phyloP scores from a whole-genome alignment of 2,888 invertebrate species.

The Heliconius sara region DNA sequence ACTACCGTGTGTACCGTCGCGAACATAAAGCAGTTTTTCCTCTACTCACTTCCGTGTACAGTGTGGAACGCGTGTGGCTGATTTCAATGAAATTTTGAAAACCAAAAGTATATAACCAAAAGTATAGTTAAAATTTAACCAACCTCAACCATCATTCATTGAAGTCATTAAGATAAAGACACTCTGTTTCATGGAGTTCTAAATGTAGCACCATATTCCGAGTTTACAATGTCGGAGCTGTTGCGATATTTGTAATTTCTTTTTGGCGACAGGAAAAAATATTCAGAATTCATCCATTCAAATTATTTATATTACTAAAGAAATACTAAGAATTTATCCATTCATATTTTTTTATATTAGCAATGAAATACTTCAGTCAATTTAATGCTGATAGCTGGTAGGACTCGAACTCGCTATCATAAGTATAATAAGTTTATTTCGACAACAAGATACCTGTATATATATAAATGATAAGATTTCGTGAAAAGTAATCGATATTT shows the following conservation, averaged over 20 bases:
- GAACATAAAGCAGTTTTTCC: slow-evolving; percentile 48
- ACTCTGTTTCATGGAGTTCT: no score
- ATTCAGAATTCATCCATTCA: background rate
- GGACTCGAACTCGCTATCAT: background rate
- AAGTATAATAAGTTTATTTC: background rate
- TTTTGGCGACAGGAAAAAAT: no score
- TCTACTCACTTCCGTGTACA: slow-evolving; percentile 30
- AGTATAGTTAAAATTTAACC: background rate
- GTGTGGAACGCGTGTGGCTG: slow-evolving; percentile 34
- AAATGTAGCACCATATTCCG: no score
- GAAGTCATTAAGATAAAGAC: background rate
- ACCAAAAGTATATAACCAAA: background rate
- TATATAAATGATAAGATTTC: no score
- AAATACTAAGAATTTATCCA: background rate
- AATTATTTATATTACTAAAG: background rate
- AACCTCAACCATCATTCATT: background rate
- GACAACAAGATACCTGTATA: background rate
- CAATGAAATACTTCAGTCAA: background rate
- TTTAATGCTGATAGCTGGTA: background rate
- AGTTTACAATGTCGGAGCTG: no score
- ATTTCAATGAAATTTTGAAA: slow-evolving; percentile 31
- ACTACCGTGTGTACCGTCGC: slow-evolving; percentile 59
- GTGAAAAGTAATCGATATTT: background rate
- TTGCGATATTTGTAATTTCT: no score
- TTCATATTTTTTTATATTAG: background rate